Evolutionary conservation across 1,140 invertebrate genomes (phyloP).

Genomic region (Orchestia grillus): DNA sequence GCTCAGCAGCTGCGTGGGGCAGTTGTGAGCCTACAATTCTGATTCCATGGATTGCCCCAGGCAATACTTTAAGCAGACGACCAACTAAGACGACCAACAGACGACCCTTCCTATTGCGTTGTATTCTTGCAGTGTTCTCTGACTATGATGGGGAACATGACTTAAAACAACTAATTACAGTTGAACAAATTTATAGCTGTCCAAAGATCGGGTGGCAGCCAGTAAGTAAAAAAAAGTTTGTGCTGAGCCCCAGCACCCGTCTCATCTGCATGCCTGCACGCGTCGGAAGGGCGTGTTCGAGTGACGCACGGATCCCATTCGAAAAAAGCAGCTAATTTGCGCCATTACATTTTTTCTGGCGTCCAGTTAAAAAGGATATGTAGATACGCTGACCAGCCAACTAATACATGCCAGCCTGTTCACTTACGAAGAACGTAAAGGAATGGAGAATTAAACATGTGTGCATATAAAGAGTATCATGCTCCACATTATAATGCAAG

Average conservation of each 20-base stretch:
- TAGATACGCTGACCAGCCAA: neutral
- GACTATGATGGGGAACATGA: neutral
- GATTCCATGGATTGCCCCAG: neutral
- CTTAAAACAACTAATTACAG: neutral
- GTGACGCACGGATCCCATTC: neutral
- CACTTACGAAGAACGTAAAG: too few relatives aligned
- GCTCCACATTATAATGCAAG: too few relatives aligned
- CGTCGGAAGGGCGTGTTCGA: neutral
- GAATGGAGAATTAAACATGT: too few relatives aligned
- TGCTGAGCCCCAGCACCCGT: neutral
- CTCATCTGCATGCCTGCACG: neutral
- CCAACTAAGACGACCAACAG: too few relatives aligned
- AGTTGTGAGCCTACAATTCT: neutral
- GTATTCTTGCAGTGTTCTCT: neutral
- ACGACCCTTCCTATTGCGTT: neutral
- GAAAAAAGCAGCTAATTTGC: neutral
- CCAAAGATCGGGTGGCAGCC: neutral
- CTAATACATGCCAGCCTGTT: too few relatives aligned
- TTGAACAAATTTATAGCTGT: neutral
- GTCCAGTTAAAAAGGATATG: neutral
- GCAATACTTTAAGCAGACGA: neutral
- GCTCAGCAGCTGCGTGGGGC: neutral
- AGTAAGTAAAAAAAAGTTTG: neutral
- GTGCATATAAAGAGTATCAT: too few relatives aligned
- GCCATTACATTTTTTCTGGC: neutral